A percentile compares a stretch with the other conserved stretches of the same genome.
These are phyloP conservation scores for Drosophila seclusa DNA, from an alignment of 2,888 invertebrate genomes.

Conservation along the genomic window DNA sequence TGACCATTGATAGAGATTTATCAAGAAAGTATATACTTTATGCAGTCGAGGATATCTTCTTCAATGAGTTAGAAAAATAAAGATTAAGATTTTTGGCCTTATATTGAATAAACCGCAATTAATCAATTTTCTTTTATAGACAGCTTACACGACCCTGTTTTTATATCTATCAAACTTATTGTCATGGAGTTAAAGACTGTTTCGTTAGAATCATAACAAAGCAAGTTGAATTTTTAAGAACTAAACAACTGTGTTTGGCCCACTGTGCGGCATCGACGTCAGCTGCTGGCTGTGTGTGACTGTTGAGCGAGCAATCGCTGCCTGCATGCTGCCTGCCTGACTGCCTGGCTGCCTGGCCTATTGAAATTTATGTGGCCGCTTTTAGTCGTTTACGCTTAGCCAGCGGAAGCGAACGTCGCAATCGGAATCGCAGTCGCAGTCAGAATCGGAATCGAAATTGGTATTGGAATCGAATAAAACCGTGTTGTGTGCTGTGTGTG, in stretches of 20 bases:
- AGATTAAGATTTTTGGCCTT: no score
- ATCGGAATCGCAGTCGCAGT: constrained; percentile 40
- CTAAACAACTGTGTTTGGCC: background rate
- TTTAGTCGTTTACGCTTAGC: constrained; percentile 80
- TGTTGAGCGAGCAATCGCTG: constrained; percentile 34
- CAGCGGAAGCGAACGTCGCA: constrained; percentile 80
- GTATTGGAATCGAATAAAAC: constrained; percentile 23
- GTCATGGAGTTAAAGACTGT: background rate
- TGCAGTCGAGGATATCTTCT: background rate
- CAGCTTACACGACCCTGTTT: no score
- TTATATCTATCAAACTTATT: background rate
- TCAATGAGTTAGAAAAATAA: no score
- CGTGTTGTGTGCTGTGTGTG: constrained; percentile 18
- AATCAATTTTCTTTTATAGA: no score
- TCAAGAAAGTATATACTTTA: no score
- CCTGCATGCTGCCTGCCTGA: constrained; percentile 28
- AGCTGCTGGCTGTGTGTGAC: constrained; percentile 48
- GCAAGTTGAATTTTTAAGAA: background rate
- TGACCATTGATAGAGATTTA: background rate
- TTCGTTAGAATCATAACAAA: background rate
- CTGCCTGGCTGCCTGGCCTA: constrained; percentile 64
- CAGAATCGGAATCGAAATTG: constrained; percentile 31
- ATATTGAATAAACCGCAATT: no score
- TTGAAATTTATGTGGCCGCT: constrained; percentile 82
- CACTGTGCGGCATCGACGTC: constrained; percentile 59